These are phyloP conservation scores for Tipula vernalis DNA, from an alignment of 2,888 invertebrate species.

Conservation along the genomic window DNA sequence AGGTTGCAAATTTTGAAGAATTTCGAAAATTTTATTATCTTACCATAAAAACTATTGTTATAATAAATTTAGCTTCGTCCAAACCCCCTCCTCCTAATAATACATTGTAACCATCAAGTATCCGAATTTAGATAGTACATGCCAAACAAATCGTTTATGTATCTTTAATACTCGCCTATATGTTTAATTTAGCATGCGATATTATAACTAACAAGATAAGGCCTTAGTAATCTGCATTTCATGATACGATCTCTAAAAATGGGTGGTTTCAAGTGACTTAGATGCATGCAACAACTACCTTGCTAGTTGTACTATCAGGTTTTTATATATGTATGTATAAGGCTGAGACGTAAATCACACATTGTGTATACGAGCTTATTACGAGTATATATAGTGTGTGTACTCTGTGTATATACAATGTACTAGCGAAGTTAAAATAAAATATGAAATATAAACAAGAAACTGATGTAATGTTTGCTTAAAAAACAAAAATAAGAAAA, in stretches of 20 bases:
- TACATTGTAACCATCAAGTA: neutral
- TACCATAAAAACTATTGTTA: neutral
- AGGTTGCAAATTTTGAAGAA: too few species aligned
- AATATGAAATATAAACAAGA: neutral
- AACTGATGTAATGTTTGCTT: conserved; percentile 4
- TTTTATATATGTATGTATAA: too few species aligned
- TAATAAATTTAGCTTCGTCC: neutral
- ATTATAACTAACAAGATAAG: too few species aligned
- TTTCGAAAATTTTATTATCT: too few species aligned
- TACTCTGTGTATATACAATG: neutral
- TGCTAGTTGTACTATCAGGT: too few species aligned
- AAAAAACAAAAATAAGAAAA: conserved; percentile 4
- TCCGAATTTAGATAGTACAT: neutral
- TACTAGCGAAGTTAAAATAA: neutral
- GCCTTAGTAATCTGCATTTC: too few species aligned
- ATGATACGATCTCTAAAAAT: too few species aligned
- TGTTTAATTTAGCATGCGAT: neutral
- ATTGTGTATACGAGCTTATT: neutral
- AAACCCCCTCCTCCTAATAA: neutral
- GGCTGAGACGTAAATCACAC: neutral
- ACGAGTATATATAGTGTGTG: neutral
- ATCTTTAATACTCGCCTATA: neutral
- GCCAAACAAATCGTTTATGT: neutral
- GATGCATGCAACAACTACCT: too few species aligned
- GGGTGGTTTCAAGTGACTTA: too few species aligned